phyloP scores from a whole-genome alignment of 92 coral and sea anemone genomes.

The Epizoanthus illoricatus region DNA sequence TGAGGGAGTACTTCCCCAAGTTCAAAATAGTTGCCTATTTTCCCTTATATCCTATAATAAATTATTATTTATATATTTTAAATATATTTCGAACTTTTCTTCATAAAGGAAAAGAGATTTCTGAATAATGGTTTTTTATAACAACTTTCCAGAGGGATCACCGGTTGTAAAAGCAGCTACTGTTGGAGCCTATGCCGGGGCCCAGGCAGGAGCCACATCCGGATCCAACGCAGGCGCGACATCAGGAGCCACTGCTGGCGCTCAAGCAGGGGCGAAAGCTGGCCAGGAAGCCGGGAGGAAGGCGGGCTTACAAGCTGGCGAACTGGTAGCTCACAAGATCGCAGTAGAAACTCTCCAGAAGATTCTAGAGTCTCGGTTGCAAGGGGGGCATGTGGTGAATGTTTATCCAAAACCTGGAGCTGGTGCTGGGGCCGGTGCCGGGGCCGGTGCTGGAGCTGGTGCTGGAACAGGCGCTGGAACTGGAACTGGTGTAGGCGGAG shows the following conservation, averaged over 20 bases:
- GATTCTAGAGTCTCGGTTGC: conserved; percentile 28
- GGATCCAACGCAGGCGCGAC: conserved; percentile 31
- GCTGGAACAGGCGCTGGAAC: conserved; percentile 17
- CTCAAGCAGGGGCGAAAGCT: conserved; percentile 38
- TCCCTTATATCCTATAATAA: too few relatives aligned
- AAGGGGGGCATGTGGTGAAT: conserved; percentile 34
- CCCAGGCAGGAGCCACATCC: conserved; percentile 24
- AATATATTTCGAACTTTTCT: background rate
- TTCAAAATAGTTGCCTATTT: too few relatives aligned
- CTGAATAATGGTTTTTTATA: background rate
- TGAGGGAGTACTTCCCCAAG: too few relatives aligned
- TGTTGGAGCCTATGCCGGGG: conserved; percentile 31
- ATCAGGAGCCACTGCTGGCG: conserved; percentile 33
- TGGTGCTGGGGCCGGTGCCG: conserved; percentile 19
- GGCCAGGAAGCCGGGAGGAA: conserved; percentile 35
- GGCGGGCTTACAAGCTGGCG: conserved; percentile 34
- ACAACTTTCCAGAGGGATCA: background rate
- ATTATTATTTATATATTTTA: too few relatives aligned
- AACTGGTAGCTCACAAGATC: conserved; percentile 35
- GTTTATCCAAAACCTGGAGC: conserved; percentile 28
- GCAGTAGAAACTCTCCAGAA: conserved; percentile 38
- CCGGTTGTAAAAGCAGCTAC: conserved; percentile 20
- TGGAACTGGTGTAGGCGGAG: background rate
- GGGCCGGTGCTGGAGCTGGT: conserved; percentile 31
- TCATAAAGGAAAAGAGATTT: background rate